These are phyloP conservation scores for Baryphthengus martii DNA, from an alignment of 2,113 vertebrate species.

Conservation along the genomic window DNA sequence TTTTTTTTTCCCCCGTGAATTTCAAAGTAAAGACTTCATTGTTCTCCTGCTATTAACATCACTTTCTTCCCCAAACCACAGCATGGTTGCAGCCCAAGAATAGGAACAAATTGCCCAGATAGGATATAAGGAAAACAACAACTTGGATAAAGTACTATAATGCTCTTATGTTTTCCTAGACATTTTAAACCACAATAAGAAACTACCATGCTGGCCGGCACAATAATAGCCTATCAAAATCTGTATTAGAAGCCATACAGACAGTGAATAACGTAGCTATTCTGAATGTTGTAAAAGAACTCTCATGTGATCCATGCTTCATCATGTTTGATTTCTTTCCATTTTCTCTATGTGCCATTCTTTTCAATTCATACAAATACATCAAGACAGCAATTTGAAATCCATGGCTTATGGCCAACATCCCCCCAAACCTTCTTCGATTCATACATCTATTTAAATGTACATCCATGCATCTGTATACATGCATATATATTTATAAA, in stretches of 20 bases:
- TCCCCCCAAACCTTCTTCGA: neutral
- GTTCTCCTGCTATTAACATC: neutral
- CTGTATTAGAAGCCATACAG: neutral
- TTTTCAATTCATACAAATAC: neutral
- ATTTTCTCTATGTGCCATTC: neutral
- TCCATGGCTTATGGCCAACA: neutral
- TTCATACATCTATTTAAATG: neutral
- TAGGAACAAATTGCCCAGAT: neutral
- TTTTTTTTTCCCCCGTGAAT: neutral
- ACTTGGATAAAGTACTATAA: neutral
- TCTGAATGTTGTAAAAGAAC: neutral
- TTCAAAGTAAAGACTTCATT: slow-evolving; percentile 2
- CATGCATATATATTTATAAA: neutral
- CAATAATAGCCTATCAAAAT: neutral
- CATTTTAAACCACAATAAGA: neutral
- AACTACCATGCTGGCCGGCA: neutral
- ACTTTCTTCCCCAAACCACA: neutral
- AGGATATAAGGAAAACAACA: neutral
- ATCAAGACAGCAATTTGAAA: neutral
- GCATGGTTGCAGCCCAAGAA: neutral
- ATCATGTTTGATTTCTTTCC: neutral
- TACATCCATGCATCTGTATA: neutral
- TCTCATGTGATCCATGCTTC: neutral
- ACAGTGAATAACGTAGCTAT: neutral
- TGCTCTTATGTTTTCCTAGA: neutral